Base-by-base conservation (phyloP, 2,888 invertebrate genomes). In the Clivina fossor region DNA sequence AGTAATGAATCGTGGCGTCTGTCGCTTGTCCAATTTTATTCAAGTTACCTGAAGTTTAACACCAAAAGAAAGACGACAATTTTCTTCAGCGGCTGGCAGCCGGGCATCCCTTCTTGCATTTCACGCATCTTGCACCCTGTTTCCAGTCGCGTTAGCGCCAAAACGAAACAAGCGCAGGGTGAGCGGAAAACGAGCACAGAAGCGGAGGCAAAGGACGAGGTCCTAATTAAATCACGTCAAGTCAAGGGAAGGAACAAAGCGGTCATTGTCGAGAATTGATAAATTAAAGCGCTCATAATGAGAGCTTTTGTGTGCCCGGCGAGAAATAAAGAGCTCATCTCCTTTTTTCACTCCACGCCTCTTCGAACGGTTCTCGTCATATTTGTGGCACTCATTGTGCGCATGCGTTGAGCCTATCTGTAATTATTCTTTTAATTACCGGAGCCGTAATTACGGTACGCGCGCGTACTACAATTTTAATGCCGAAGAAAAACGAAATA, bases 201-300 rank as follows among this genome's bases (percentile, higher is more conserved):
- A 9, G n/a, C 30, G n/a, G 30, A 30, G 30, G 19, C 40, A 22
- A n/a, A n/a, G n/a, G n/a, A n/a, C n/a, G n/a, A n/a, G n/a, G n/a
- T n/a, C 35, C 53, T 53, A 53, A 53, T 53, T 44, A 53, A 53
- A 53, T 53, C 44, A 32, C 41, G 28, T 28, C 32, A 53, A 44
- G 44, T 44, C 53, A 35, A 28, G 35, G 26, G 44, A 15, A 44
- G n/a, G 53, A 53, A 53, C 53, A 53, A 53, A 53, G 53, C 53
- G 53, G 53, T 53, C 53, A 53, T 53, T 53, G 53, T 53, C 44
- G 53, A 35, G 53, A 51, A 53, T 53, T 53, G 53, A 53, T 53
- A 53, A 53, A 53, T 53, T 44, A 53, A 53, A 53, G 44, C 53
- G 53, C 53, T 53, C 44, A 53, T 53, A 53, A 53, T 53, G 53